phyloP scores from a whole-genome alignment of 2,888 invertebrate genomes.

The Pterostichus niger region DNA sequence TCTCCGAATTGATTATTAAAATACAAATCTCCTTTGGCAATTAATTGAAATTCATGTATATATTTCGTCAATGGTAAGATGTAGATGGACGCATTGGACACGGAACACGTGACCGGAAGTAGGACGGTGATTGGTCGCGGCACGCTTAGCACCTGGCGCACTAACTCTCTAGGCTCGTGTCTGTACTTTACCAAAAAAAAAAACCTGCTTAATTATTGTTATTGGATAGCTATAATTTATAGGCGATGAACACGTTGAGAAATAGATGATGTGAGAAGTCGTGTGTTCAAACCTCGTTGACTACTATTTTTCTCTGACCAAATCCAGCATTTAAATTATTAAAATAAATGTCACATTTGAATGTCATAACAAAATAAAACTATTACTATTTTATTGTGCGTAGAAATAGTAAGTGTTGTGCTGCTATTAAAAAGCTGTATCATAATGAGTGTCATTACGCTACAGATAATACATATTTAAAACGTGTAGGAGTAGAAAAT shows the following conservation, averaged over 20 bases:
- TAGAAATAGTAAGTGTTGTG: too few species aligned
- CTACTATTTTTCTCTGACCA: too few species aligned
- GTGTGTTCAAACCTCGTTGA: too few species aligned
- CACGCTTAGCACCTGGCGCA: conserved; percentile 47
- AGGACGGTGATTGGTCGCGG: conserved; percentile 22
- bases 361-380: too few species aligned
- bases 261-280: background rate
- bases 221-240: background rate
- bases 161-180: background rate
- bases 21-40: background rate
- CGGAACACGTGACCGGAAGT: conserved; percentile 50
- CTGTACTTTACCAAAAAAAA: background rate
- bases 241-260: too few species aligned
- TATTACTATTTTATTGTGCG: too few species aligned
- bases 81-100: background rate
- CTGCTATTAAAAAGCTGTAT: too few species aligned
- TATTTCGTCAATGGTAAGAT: background rate
- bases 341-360: too few species aligned
- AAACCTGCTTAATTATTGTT: conserved; percentile 7
- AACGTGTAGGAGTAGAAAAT: too few species aligned
- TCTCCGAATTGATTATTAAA: conserved; percentile 8
- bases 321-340: too few species aligned
- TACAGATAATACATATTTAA: too few species aligned
- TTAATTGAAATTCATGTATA: conserved; percentile 2
- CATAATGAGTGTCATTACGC: too few species aligned